Evolutionary conservation across 2,113 vertebrate species (phyloP), one percentile per base, ranked within the genome.

Genomic region (Copsychus sechellarum): DNA sequence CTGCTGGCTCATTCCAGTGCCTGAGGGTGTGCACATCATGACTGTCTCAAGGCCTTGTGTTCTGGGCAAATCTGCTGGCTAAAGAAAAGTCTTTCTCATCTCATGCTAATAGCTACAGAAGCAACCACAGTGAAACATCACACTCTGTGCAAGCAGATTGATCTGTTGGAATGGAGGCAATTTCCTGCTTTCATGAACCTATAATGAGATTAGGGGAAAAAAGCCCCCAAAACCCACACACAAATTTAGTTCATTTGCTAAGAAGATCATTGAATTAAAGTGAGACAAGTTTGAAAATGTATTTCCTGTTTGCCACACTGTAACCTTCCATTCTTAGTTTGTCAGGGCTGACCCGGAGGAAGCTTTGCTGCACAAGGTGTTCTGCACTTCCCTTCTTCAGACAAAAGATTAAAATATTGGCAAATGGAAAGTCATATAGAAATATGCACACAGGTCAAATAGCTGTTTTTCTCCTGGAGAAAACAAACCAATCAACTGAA

Each of bases 161-260:
- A 92, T 96, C 80, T 95, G 65, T 72, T 57, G 72, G 58, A 95
- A 79, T 71, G 57, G 83, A 97, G 87, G 81, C 76, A 96, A 95
- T 97, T 97, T 97, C 95, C 93, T 96, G 58, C 96, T 95, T 97
- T 96, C 67, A 93, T 79, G 90, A 96, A 89, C 28, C 58, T 94
- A 12, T 95, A 95, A 97, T 95, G 92, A 96, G 92, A 92, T 96
- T 89, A 84, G 20, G 69, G 53, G 24, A 43, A 81, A 95, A 90
- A 88, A 89, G 0, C 5, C 1, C 2, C 19, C 1, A 29, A 48
- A n/a, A 9, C 6, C 5, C 12, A 1, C 70, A 3, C 1, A 1
- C 66, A 90, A 96, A 93, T 90, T 69, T 94, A 93, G 92, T 95
- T 93, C 79, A 97, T 92, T 86, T 54, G 28, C 65, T 73, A 61